Base-by-base conservation (phyloP, 2,888 invertebrate genomes). In the Tetranychus piercei region DNA sequence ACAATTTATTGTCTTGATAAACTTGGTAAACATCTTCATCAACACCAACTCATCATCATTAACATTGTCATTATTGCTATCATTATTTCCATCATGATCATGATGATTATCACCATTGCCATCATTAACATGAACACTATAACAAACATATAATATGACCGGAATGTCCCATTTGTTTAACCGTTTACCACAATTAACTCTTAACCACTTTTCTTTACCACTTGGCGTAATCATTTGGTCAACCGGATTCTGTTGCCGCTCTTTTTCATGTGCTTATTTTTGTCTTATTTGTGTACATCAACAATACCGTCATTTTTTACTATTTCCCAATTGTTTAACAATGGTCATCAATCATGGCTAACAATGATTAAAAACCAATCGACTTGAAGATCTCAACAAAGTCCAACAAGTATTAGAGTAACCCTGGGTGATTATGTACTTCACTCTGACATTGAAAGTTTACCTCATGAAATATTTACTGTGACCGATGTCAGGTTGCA, bases 351-450 rank as follows among this genome's bases (percentile, higher is more conserved):
- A 34, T 34, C 71, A 23, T 71, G 73, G 20, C 71, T 74, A 34
- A 73, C 44, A 22, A 75, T 73, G 43, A 34, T 34, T 34, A 3
- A 5, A 34, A 34, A 34, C 5, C 34, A 44, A 23, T 75, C 44
- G 55, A 71, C 34, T 73, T 72, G n/a, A 45, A 79, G 78, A 75
- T 79, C 79, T 65, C 79, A 79, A 71, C 79, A 79, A 74, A 78
- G 77, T 70, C 91, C 94, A 0, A 87, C 91, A 74, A 92, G 93
- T 84, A 92, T 94, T 9, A 90, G 92, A 79, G 93, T 94, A 74
- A 94, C 93, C 0, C 85, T 91, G 0, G 91, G 94, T 1, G 94
- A 94, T 82, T 94, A 94, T 84, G 92, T 94, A 79, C 92, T 94
- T 81, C 93, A 94, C 83, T 92, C 92, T 0, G 92, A 93, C 0